phyloP scores from a whole-genome alignment of 2,888 invertebrate genomes.

The Rhamnusium bicolor region DNA sequence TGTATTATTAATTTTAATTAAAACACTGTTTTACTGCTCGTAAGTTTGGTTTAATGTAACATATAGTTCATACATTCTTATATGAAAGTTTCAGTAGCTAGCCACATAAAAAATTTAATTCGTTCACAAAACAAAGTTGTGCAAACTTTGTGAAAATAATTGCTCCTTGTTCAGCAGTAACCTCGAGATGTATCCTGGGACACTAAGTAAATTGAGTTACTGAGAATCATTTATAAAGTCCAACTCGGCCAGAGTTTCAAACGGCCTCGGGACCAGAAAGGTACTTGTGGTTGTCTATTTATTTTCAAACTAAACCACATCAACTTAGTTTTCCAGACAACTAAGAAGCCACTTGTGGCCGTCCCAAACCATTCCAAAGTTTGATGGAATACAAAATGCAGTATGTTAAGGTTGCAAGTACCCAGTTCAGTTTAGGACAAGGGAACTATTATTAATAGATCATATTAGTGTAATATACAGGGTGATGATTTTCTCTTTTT shows the following conservation, averaged over 20 bases:
- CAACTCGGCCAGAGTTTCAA: background rate
- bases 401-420: background rate
- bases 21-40: too few relatives aligned
- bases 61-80: background rate
- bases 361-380: background rate
- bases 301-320: slow-evolving; percentile 4
- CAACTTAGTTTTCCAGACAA: background rate
- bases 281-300: background rate
- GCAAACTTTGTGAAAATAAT: slow-evolving; percentile 23
- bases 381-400: background rate
- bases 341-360: background rate
- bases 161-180: slow-evolving; percentile 29
- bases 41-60: too few relatives aligned
- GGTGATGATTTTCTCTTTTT: too few relatives aligned
- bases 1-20: too few relatives aligned
- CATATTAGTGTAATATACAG: too few relatives aligned
- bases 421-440: too few relatives aligned
- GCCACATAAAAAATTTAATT: slow-evolving; percentile 3
- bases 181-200: slow-evolving; percentile 38
- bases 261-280: background rate
- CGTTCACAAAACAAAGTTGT: background rate
- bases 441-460: too few relatives aligned
- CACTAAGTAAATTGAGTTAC: slow-evolving; percentile 6
- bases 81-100: background rate
- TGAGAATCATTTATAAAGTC: background rate